phyloP scores from a whole-genome alignment of 2,113 vertebrate genomes.

The Eurystomus gularis region DNA sequence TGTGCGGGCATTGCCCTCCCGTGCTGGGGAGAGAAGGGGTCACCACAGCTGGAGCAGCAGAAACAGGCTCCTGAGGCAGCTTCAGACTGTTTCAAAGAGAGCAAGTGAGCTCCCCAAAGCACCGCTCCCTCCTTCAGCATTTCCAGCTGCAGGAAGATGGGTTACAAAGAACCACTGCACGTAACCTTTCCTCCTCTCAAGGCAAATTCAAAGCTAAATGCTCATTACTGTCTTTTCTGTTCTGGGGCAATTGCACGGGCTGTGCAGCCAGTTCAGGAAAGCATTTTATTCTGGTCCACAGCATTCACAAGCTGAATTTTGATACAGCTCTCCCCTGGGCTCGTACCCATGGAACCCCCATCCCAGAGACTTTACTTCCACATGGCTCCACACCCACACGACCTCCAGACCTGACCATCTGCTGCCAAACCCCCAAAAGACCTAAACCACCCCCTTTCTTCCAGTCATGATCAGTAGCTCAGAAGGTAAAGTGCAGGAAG shows the following conservation, averaged over 20 bases:
- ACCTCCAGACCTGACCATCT: neutral
- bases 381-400: neutral
- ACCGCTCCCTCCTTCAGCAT: neutral
- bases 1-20: rapidly evolving
- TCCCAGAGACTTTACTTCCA: too few species aligned
- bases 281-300: neutral
- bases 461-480: rapidly evolving
- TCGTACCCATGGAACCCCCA: rapidly evolving
- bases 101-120: neutral
- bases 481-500: neutral
- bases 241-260: neutral
- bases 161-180: neutral
- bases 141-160: neutral
- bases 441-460: rapidly evolving
- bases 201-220: neutral
- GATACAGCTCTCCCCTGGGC: neutral
- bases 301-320: neutral
- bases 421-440: rapidly evolving
- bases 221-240: neutral
- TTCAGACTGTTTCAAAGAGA: neutral
- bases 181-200: neutral
- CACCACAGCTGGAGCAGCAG: rapidly evolving
- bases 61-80: too few species aligned
- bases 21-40: too few species aligned
- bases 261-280: neutral